A percentile compares a stretch with the other conserved stretches of the same genome.
phyloP scores from a whole-genome alignment of 1,140 invertebrate species.

The Acromyrmex echinatior region DNA sequence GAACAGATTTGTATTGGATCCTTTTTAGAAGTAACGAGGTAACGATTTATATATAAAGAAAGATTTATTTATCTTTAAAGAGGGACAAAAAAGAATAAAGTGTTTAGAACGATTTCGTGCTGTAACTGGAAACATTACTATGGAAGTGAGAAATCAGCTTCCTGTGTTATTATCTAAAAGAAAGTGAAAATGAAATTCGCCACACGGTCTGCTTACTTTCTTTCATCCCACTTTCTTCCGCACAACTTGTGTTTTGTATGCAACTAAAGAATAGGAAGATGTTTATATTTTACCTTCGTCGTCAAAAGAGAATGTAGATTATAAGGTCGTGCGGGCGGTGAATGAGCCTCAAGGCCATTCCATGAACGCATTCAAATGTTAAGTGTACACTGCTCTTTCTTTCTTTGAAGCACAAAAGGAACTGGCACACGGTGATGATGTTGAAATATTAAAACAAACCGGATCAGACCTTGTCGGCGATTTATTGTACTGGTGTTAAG shows the following conservation, averaged over 20 bases:
- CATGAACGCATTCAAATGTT: conserved; percentile 58
- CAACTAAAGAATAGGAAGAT: conserved; percentile 22
- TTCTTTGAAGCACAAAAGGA: conserved; percentile 15
- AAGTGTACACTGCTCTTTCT: conserved; percentile 21
- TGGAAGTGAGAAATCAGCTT: neutral
- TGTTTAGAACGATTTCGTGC: neutral
- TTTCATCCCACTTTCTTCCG: conserved; percentile 62
- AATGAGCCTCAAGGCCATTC: conserved; percentile 56
- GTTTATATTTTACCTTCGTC: conserved; percentile 48
- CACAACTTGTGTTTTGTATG: conserved; percentile 32
- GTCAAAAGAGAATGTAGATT: conserved; percentile 61
- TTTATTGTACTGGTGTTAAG: conserved; percentile 51
- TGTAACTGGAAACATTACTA: conserved; percentile 35
- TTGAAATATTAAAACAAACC: conserved; percentile 68
- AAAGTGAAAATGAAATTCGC: conserved; percentile 64
- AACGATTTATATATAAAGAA: neutral
- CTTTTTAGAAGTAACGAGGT: conserved; percentile 7
- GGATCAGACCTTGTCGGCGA: conserved; percentile 44
- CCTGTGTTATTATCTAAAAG: conserved; percentile 18
- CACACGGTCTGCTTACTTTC: conserved; percentile 42
- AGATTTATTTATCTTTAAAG: neutral
- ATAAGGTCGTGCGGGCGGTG: conserved; percentile 28
- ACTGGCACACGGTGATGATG: conserved; percentile 41
- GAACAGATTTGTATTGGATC: conserved; percentile 35
- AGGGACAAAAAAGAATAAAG: neutral